These are phyloP conservation scores for Aplidium turbinatum DNA, from an alignment of 23 tunicate species.

Conservation along the genomic window DNA sequence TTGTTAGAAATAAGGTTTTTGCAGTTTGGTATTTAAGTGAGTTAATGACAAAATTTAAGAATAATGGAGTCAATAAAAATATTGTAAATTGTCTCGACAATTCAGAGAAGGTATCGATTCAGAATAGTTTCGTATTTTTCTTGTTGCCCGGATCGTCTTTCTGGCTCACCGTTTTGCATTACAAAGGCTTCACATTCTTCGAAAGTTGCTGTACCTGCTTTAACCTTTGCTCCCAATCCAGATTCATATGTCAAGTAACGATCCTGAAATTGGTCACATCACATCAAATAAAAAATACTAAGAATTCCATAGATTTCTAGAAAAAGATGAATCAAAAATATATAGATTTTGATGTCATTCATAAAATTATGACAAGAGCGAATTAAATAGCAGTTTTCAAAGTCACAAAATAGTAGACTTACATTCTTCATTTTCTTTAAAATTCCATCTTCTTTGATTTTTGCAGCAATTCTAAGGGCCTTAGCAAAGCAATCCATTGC, in stretches of 20 bases:
- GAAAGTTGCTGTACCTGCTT: conserved; percentile 57
- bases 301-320: too few species aligned
- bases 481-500: conserved; percentile 97
- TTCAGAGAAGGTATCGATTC: conserved; percentile 60
- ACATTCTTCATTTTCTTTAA: conserved; percentile 72
- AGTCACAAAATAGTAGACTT: too few species aligned
- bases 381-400: too few species aligned
- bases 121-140: conserved; percentile 83
- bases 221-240: conserved; percentile 72
- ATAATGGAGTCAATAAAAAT: not conserved
- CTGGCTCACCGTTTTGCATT: conserved; percentile 70
- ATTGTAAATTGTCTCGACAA: not conserved
- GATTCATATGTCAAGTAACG: conserved; percentile 52
- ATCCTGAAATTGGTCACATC: conserved; percentile 51
- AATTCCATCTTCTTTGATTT: conserved; percentile 68
- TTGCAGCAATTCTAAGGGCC: conserved; percentile 74
- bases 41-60: not conserved
- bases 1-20: too few species aligned
- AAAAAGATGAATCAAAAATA: too few species aligned
- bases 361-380: too few species aligned
- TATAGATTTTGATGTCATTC: too few species aligned
- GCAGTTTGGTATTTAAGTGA: too few species aligned
- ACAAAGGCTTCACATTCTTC: conserved; percentile 80
- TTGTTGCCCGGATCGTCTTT: conserved; percentile 65
- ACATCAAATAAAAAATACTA: too few species aligned